phyloP scores from a whole-genome alignment of 2,797 vertebrate species.

The Acomys russatus region DNA sequence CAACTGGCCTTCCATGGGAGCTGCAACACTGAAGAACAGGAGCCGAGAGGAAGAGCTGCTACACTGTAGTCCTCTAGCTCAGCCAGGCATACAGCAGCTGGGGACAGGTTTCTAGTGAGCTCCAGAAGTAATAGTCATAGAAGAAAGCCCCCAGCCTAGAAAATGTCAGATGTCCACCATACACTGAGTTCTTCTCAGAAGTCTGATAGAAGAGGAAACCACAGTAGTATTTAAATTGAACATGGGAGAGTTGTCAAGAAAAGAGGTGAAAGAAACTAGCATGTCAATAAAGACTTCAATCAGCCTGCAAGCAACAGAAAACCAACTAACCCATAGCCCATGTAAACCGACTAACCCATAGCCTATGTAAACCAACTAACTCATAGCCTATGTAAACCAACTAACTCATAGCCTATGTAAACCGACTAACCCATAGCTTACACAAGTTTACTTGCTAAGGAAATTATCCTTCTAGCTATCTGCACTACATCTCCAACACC shows the following conservation, averaged over 20 bases:
- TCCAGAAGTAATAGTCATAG: background rate
- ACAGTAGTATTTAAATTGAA: background rate
- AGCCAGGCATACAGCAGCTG: background rate
- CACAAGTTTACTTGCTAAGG: background rate
- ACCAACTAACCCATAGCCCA: background rate
- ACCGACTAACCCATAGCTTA: background rate
- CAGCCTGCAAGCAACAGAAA: background rate
- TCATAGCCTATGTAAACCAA: too few relatives aligned
- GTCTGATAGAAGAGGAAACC: background rate
- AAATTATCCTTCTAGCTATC: background rate
- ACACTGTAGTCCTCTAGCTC: too few relatives aligned
- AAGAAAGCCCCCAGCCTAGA: background rate
- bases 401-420: too few relatives aligned
- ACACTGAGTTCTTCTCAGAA: background rate
- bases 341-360: too few relatives aligned
- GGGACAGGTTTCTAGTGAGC: background rate
- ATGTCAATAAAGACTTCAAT: conserved; percentile 33
- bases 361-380: too few relatives aligned
- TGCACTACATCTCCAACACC: too few relatives aligned
- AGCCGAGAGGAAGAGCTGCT: too few relatives aligned
- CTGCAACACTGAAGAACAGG: too few relatives aligned
- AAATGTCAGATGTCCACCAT: background rate
- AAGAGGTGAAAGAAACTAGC: background rate
- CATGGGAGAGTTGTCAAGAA: background rate
- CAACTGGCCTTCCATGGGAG: too few relatives aligned